Percentiles rank a stretch among this genome's conserved stretches.
Evolutionary conservation across 2,797 vertebrate genomes (phyloP).

Genomic region (Hipposideros larvatus): DNA sequence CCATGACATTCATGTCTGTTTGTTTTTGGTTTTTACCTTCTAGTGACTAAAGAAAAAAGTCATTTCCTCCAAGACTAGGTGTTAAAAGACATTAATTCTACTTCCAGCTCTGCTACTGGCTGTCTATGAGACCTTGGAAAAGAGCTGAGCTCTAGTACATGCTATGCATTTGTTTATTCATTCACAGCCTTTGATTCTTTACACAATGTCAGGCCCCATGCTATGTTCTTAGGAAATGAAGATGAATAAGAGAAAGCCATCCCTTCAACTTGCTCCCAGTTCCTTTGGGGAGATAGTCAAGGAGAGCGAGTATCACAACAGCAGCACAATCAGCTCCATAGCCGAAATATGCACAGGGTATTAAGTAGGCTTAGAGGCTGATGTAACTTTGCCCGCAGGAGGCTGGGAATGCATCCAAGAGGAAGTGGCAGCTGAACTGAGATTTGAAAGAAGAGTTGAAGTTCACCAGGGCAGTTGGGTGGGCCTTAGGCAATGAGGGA

Average conservation of each 20-base stretch:
- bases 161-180: conserved; percentile 38
- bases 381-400: not conserved
- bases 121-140: not conserved
- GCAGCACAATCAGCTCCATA: not conserved
- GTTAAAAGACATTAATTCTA: not conserved
- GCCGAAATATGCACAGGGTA: conserved; percentile 30
- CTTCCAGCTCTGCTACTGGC: not conserved
- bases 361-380: conserved; percentile 35
- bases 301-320: not conserved
- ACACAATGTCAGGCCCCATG: not conserved
- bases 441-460: conserved; percentile 19
- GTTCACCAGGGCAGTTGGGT: not conserved
- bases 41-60: conserved; percentile 19
- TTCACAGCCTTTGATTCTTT: conserved; percentile 52
- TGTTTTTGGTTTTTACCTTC: not conserved
- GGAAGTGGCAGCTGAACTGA: conserved; percentile 32
- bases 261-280: not conserved
- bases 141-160: not conserved
- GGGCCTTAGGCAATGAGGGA: not conserved
- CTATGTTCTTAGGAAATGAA: conserved; percentile 45
- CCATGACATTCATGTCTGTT: not conserved
- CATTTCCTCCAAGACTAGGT: not conserved
- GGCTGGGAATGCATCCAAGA: conserved; percentile 58
- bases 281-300: conserved; percentile 41
- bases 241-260: conserved; percentile 35